phyloP scores from a whole-genome alignment of 2,113 vertebrate species.

The Manacus vitellinus region DNA sequence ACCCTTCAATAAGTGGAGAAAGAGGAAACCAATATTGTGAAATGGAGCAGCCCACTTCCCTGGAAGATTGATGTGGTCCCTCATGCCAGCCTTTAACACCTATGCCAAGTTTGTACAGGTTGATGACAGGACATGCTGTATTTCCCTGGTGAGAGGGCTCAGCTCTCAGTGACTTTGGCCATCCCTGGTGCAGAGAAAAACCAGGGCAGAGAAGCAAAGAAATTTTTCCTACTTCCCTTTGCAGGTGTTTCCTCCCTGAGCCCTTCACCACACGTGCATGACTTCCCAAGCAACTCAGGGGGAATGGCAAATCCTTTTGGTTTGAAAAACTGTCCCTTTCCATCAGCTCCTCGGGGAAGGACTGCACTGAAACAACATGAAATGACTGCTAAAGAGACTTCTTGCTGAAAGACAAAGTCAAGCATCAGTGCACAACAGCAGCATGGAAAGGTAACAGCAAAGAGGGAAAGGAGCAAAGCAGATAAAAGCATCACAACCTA shows the following conservation, averaged over 20 bases:
- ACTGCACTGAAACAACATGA: background rate
- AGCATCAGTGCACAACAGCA: background rate
- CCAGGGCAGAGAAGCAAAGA: background rate
- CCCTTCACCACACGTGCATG: background rate
- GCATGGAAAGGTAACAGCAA: background rate
- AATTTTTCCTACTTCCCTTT: background rate
- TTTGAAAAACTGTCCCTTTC: background rate
- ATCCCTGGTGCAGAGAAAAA: background rate
- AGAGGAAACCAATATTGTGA: background rate
- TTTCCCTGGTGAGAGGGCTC: background rate
- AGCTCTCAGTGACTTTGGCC: background rate
- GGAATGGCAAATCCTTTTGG: background rate
- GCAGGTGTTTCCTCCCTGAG: background rate
- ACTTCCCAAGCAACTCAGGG: background rate
- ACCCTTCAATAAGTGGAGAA: background rate
- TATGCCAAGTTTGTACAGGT: background rate
- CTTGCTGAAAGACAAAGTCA: background rate
- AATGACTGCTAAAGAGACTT: background rate
- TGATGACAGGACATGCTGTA: constrained; percentile 1
- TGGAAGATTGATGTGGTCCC: constrained; percentile 10
- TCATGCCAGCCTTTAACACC: background rate
- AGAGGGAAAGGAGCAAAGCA: background rate
- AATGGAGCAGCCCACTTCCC: background rate
- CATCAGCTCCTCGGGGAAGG: background rate
- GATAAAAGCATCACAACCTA: background rate